Conservation (phyloP, 2,888 invertebrate genomes). For the Drosophila macrospina region DNA sequence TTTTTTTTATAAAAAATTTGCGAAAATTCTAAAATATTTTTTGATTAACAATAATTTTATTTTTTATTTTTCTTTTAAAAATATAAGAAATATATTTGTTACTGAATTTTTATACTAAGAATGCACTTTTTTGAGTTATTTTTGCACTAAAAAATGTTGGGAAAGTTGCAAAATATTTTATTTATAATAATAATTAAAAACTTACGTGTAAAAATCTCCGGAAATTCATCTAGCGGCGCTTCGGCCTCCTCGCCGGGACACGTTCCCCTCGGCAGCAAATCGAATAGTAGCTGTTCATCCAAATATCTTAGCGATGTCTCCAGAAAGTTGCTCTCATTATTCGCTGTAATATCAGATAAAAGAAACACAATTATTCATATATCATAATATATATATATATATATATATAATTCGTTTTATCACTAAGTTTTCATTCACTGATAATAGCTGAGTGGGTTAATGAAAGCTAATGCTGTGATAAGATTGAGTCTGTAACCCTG, state of each 20-base stretch:
- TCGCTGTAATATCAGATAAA: slow-evolving; percentile 27
- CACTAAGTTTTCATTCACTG: slow-evolving; percentile 16
- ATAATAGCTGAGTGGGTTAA: slow-evolving; percentile 26
- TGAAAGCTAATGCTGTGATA: slow-evolving; percentile 25
- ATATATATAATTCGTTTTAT: background rate
- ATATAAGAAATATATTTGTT: no score
- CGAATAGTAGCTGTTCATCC: slow-evolving; percentile 72
- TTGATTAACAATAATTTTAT: no score
- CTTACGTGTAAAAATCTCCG: slow-evolving; percentile 82
- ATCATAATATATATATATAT: background rate
- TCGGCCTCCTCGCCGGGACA: slow-evolving; percentile 62
- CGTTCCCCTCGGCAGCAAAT: slow-evolving; percentile 68
- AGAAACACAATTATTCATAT: slow-evolving; percentile 7
- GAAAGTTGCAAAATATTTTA: no score
- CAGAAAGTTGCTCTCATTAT: slow-evolving; percentile 70
- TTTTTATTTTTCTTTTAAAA: no score
- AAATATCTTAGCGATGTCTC: slow-evolving; percentile 74
- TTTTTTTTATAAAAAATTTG: no score
- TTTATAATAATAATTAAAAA: background rate
- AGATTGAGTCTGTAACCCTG: slow-evolving; percentile 12
- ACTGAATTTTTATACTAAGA: no score
- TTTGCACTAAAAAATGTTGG: no score
- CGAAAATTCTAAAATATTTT: no score
- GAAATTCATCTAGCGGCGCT: slow-evolving; percentile 79
- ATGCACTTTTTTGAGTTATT: no score